Evolutionary conservation across 1,140 invertebrate species (phyloP).

Genomic region (Scaptomyza pallida): DNA sequence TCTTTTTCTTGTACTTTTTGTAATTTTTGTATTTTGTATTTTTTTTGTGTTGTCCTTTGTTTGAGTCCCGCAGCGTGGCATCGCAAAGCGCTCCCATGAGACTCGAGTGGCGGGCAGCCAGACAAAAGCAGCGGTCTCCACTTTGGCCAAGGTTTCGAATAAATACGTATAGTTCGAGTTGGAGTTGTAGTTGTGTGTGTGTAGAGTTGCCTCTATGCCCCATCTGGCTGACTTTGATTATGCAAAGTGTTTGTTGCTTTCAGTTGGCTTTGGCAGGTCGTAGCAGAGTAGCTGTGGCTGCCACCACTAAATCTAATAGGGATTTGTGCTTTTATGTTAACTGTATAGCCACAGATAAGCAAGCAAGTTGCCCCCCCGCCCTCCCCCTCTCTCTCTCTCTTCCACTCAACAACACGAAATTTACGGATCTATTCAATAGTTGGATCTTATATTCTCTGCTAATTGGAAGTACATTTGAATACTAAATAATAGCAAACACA

Average conservation of each 20-base stretch:
- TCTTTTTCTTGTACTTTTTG: background rate
- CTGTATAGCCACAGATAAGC: conserved; percentile 12
- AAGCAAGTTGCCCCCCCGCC: background rate
- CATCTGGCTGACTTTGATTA: conserved; percentile 37
- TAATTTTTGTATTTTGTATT: background rate
- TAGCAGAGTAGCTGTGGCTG: background rate
- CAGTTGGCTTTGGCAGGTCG: background rate
- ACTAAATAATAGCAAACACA: no score
- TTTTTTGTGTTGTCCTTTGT: conserved; percentile 12
- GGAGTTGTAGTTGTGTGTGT: background rate
- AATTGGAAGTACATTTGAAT: no score
- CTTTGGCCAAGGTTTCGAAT: conserved; percentile 5
- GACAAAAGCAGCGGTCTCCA: conserved; percentile 6
- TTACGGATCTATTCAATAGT: no score
- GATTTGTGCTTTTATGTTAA: conserved; percentile 20
- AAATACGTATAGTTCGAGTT: background rate
- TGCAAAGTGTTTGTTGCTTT: conserved; percentile 39
- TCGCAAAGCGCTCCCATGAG: conserved; percentile 26
- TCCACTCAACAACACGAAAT: no score
- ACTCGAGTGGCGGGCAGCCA: conserved; percentile 6
- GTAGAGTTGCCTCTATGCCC: background rate
- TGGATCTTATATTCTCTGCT: no score
- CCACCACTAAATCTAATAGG: conserved; percentile 35
- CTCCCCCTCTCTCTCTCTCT: no score
- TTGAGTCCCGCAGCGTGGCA: conserved; percentile 21